These are phyloP conservation scores for Caerostris darwini DNA, from an alignment of 1,140 invertebrate genomes.

Conservation along the genomic window DNA sequence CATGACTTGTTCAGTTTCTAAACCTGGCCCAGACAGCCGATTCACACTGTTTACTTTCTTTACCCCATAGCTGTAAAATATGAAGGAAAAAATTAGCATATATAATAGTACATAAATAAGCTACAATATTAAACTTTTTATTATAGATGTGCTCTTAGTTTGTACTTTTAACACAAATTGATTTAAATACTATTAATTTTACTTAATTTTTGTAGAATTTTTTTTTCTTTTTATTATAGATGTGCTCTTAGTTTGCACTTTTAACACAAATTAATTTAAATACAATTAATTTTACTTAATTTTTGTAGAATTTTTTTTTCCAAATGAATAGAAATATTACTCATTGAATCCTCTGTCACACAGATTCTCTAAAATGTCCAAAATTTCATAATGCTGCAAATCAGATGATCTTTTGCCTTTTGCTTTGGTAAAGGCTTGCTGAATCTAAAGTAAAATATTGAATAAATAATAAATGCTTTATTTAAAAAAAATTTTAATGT, in stretches of 20 bases:
- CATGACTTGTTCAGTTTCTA: constrained; percentile 80
- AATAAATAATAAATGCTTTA: background rate
- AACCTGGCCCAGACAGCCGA: constrained; percentile 81
- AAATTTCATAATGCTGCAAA: constrained; percentile 45
- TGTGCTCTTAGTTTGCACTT: background rate
- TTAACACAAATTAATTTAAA: background rate
- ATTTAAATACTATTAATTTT: background rate
- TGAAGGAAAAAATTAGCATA: background rate
- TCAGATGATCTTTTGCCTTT: background rate
- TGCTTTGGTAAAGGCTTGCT: background rate
- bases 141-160: background rate
- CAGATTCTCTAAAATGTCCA: constrained; percentile 44
- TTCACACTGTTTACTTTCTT: constrained; percentile 80
- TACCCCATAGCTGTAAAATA: constrained; percentile 81
- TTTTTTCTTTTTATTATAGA: background rate
- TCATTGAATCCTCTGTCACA: constrained; percentile 49
- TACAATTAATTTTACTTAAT: background rate
- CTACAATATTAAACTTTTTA: background rate
- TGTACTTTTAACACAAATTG: background rate
- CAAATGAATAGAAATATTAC: constrained; percentile 50
- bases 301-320: background rate
- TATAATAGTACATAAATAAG: background rate
- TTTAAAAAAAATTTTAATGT: too few species aligned
- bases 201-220: background rate
- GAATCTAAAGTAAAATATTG: background rate